Base-by-base conservation (phyloP, 2,888 invertebrate genomes). In the Myathropa florea region DNA sequence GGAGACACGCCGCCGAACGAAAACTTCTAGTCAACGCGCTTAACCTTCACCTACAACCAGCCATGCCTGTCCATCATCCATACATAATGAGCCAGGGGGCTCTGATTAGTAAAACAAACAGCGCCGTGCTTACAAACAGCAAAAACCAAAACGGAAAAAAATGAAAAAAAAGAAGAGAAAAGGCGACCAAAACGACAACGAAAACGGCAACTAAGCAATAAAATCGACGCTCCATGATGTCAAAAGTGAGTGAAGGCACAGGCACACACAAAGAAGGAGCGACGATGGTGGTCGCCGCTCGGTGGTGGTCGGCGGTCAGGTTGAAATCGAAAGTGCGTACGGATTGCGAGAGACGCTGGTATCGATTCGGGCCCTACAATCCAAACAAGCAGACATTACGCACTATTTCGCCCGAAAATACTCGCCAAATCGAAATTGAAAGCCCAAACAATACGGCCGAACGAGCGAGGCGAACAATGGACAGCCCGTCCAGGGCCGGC, bases 41-140 rank as follows among this genome's bases (percentile, higher is more conserved):
- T 86, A 83, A 86, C 86, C 86, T 86, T 86, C 86, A 86, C 86
- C 86, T 86, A 86, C 86, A 86, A 86, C 86, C 86, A 86, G 71
- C 86, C 83, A 86, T 86, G 86, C 86, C 83, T 86, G 86, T 86
- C 86, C 86, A 86, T 83, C 86, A 86, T 86, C 86, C 86, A 86
- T 86, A 86, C 86, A 79, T 82, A 86, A 86, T 86, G 83, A 86
- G 83, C 86, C 71, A 71, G 70, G 83, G 77, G 83, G 83, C 86
- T 86, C 82, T 83, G 86, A 83, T 86, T 86, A 86, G 86, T 86
- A 86, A 86, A 86, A 83, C 86, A 86, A 86, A 86, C 86, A 86
- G 86, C 85, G 64, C 77, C 70, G 30, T 78, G 39, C 61, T 64
- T 63, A n/a, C 23, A 64, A 70, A 70, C 67, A 63, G 30, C 23